phyloP scores from a whole-genome alignment of 1,140 invertebrate species.

The Temnothorax curvispinosus region DNA sequence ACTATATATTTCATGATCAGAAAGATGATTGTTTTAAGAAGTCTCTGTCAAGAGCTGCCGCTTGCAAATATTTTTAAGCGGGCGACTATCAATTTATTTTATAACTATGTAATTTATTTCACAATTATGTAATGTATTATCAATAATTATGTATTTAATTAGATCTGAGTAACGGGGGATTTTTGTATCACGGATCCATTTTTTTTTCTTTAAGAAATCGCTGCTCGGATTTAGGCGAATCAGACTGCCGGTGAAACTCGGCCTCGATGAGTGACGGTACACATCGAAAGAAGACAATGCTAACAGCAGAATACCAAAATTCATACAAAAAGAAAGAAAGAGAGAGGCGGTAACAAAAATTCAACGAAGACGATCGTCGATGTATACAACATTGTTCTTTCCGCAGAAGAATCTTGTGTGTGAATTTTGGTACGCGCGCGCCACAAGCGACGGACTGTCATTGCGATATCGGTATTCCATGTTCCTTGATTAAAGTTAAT shows the following conservation, averaged over 20 bases:
- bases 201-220: not conserved
- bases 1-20: not conserved
- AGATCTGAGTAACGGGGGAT: not conserved
- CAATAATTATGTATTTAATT: not conserved
- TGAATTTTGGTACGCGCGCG: slow-evolving; percentile 57
- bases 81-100: not conserved
- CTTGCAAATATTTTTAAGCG: not conserved
- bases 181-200: not conserved
- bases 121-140: not conserved
- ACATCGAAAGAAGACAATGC: slow-evolving; percentile 19
- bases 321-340: not conserved
- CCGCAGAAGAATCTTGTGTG: slow-evolving; percentile 30
- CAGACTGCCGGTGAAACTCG: not conserved
- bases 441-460: slow-evolving; percentile 38
- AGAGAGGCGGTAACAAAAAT: not conserved
- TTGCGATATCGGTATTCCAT: slow-evolving; percentile 53
- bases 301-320: not conserved
- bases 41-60: not conserved
- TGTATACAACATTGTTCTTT: slow-evolving; percentile 34
- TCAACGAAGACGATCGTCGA: not conserved
- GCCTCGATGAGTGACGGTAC: not conserved
- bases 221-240: not conserved
- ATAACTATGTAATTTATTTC: no score
- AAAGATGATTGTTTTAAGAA: not conserved
- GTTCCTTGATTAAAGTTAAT: slow-evolving; percentile 46